Base-by-base conservation (phyloP, 2,113 vertebrate species). In the Dryoscopus gambensis region DNA sequence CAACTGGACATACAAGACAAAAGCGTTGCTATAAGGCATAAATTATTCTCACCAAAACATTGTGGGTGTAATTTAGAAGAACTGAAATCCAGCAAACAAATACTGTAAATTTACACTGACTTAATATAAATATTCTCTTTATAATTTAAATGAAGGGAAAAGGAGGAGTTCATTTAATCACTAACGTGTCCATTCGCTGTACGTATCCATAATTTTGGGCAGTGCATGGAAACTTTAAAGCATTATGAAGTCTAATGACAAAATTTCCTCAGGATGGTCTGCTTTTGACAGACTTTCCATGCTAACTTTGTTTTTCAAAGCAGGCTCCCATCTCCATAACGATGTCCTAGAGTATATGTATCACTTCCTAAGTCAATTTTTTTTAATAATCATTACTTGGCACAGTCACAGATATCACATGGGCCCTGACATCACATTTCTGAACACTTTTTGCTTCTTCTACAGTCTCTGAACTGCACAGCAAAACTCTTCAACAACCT, bases 301-400 rank as follows among this genome's bases (percentile, higher is more conserved):
- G 63, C 44, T 76, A 22, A 87, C 71, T 95, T 18, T 93, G 87
- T 94, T 95, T 95, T 94, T 62, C 56, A 78, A 93, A 97, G 93
- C 76, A 83, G 56, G 59, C 74, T 91, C 87, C 70, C 92, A 93
- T 92, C 87, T 95, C 93, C 91, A 79, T 94, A 95, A 96, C 25
- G 53, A 96, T 90, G 87, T 64, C 78, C 50, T 76, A 78, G 74
- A 95, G 84, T 5, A 37, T 5, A 60, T 42, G 16, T 55, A 74
- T 37, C 71, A 81, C 53, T 90, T 79, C 70, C 79, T 63, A 78
- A 89, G 33, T 46, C 40, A 74, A 55, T 40, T 82, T 59, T 31
- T 52, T 27, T 49, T 55, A 49, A 64, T 53, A 56, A 84, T 56
- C 33, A 39, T 52, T 56, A 25, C 35, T 83, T 87, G 88, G 84